Evolutionary conservation across 2,888 invertebrate species (phyloP), one percentile per base, ranked within the genome.

Genomic region (Eremobia ochroleuca): DNA sequence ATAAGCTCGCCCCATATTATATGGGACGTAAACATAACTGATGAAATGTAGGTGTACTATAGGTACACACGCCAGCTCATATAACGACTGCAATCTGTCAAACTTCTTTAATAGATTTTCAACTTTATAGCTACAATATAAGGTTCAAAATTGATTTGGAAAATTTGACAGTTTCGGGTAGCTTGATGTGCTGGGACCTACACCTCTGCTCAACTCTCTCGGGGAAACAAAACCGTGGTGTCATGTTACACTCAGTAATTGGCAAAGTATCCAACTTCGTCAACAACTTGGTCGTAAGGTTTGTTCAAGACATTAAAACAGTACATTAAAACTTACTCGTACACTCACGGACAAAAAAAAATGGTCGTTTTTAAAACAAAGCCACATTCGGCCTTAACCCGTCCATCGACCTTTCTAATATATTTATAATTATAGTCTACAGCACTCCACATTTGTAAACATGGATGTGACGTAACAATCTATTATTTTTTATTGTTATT

Each of bases 351-450:
- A 40, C 74, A 82, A 85, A 86, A 81, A 79, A 89, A 86, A 85
- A 52, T 79, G 64, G 83, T 83, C 77, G 78, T 79, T 89, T 74
- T 67, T 81, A 91, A 94, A 92, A 92, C 91, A 92, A 92, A 90
- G 87, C 71, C 69, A 58, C 87, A 86, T 79, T 81, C 90, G 93
- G 94, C 95, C 96, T 95, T 94, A 93, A 94, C 94, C 94, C 92
- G 96, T 92, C 81, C 95, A 85, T 90, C 94, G 96, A 96, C 96
- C 96, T 92, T 93, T 93, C 96, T 97, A 96, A 97, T 96, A 94
- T 93, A 92, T 94, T 97, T 97, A 96, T 97, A 97, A 97, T 97
- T 97, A 95, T 92, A 95, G 87, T 83, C 64, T 76, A 83, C 79
- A 76, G 75, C 83, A 85, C 87, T 91, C 87, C 90, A 91, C 93